These are phyloP conservation scores for Catamblyrhynchus diadema DNA, from an alignment of 2,797 vertebrate genomes.

Conservation along the genomic window DNA sequence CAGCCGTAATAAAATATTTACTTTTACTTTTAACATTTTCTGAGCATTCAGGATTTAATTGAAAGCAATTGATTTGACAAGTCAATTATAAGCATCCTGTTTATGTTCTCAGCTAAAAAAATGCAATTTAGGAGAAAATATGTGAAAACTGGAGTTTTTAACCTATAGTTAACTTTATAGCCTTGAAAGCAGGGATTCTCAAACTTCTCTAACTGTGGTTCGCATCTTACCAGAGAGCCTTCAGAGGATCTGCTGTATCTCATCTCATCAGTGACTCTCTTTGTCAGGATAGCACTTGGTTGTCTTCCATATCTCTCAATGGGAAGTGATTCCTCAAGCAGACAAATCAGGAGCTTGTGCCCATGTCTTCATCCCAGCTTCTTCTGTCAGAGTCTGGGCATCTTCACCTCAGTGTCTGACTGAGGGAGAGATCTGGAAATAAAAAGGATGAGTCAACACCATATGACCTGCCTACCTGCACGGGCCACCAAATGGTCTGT, in stretches of 20 bases:
- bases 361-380: background rate
- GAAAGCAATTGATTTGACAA: background rate
- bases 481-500: background rate
- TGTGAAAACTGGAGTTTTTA: background rate
- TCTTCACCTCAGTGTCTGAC: background rate
- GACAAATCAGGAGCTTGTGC: background rate
- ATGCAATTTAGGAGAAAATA: background rate
- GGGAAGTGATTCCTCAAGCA: background rate
- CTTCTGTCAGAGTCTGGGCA: background rate
- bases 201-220: background rate
- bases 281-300: background rate
- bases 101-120: conserved; percentile 16
- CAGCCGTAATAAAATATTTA: background rate
- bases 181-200: background rate
- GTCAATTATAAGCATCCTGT: background rate
- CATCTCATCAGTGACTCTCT: background rate
- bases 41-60: background rate
- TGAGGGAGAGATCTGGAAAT: background rate
- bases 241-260: background rate
- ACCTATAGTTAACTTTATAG: background rate
- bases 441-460: background rate
- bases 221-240: background rate
- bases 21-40: background rate
- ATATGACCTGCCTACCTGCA: background rate
- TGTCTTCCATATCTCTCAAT: background rate